phyloP scores from a whole-genome alignment of 2,888 invertebrate genomes.

The Noctua fimbriata region DNA sequence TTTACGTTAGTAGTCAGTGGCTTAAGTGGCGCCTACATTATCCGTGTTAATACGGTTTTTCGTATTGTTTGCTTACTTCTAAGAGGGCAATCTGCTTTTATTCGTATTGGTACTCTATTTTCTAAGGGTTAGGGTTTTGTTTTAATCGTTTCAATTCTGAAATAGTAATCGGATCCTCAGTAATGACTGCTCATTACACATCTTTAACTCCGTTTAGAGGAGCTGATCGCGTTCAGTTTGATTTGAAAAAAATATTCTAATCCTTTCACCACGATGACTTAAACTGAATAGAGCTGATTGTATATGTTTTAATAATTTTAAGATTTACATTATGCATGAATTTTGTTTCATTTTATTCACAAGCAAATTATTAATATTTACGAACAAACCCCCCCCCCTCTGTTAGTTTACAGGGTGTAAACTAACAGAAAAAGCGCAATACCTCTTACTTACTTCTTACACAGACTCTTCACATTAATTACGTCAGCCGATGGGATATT shows the following conservation, averaged over 20 bases:
- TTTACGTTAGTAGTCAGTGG: conserved; percentile 27
- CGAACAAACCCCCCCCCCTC: too few species aligned
- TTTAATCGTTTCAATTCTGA: background rate
- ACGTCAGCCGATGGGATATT: background rate
- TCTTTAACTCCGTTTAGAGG: background rate
- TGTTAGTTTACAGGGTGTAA: background rate
- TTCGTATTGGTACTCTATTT: background rate
- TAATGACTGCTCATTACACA: background rate
- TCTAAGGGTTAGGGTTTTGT: background rate
- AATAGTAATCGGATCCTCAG: background rate
- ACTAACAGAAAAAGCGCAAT: background rate
- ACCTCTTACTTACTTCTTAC: too few species aligned
- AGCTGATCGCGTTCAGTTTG: background rate
- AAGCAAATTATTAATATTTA: background rate
- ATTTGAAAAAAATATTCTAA: background rate
- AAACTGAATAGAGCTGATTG: background rate
- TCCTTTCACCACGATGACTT: background rate
- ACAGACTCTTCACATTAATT: too few species aligned
- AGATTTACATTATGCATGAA: background rate
- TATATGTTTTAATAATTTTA: background rate
- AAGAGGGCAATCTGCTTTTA: conserved; percentile 22
- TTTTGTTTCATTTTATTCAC: background rate
- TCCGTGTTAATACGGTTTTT: conserved; percentile 29
- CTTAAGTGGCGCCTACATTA: conserved; percentile 42
- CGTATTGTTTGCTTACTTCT: conserved; percentile 30